Conservation (phyloP, 1,140 invertebrate species). For the Musca domestica region DNA sequence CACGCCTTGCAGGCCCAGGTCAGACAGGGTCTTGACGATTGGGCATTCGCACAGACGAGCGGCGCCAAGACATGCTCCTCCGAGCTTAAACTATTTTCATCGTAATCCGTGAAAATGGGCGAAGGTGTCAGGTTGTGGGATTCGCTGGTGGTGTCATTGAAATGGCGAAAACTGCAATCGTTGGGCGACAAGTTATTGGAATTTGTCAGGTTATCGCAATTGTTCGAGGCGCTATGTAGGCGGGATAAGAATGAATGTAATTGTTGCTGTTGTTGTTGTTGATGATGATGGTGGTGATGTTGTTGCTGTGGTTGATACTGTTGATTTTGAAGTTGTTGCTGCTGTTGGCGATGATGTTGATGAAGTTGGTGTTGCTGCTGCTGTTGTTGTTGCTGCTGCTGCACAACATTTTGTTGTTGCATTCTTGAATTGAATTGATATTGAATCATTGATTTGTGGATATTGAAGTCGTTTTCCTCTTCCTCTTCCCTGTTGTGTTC, state of each 20-base stretch:
- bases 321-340: constrained; percentile 23
- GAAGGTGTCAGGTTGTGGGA: constrained; percentile 41
- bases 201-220: constrained; percentile 33
- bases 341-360: constrained; percentile 20
- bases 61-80: constrained; percentile 59
- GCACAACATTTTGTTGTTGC: constrained; percentile 2
- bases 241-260: constrained; percentile 49
- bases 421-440: constrained; percentile 5
- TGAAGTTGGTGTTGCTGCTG: constrained; percentile 25
- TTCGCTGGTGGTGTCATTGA: constrained; percentile 33
- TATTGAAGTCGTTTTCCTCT: neutral
- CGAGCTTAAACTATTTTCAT: constrained; percentile 50
- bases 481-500: constrained; percentile 41
- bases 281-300: constrained; percentile 23
- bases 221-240: constrained; percentile 37
- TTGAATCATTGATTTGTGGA: neutral
- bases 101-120: constrained; percentile 50
- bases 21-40: constrained; percentile 73
- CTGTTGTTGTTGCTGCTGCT: constrained; percentile 19
- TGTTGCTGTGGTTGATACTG: constrained; percentile 24
- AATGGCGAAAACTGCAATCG: constrained; percentile 24
- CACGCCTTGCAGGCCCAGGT: constrained; percentile 96
- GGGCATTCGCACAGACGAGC: constrained; percentile 49
- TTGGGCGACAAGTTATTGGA: constrained; percentile 19
- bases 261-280: constrained; percentile 36